A percentile compares a stretch with the other conserved stretches of the same genome.
Evolutionary conservation across 2,888 invertebrate genomes (phyloP).

Genomic region (Scaptomyza caliginosa): DNA sequence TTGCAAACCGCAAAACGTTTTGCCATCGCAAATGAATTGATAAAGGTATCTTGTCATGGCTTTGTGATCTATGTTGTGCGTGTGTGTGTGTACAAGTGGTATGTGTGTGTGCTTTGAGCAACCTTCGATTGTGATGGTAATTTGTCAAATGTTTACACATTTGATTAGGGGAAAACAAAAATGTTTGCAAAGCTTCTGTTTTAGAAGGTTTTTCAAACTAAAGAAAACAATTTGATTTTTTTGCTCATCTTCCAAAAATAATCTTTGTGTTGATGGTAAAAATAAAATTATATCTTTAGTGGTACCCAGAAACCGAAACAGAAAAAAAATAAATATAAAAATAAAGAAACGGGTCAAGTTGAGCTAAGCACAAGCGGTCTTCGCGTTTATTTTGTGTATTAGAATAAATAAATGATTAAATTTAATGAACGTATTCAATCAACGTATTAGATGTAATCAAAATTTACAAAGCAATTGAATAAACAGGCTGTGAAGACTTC

Average conservation of each 20-base stretch:
- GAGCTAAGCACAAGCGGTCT: neutral
- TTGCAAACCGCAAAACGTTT: conserved; percentile 45
- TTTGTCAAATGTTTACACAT: conserved; percentile 38
- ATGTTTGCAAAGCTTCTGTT: conserved; percentile 11
- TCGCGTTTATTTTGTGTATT: neutral
- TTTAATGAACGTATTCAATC: conserved; percentile 19
- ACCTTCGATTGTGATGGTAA: conserved; percentile 19
- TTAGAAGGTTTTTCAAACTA: neutral
- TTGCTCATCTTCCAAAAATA: too few relatives aligned
- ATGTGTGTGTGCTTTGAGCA: conserved; percentile 3
- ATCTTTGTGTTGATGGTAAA: neutral
- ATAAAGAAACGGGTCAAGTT: neutral
- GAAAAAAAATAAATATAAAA: neutral
- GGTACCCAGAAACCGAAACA: neutral
- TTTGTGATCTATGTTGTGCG: conserved; percentile 26
- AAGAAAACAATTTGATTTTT: too few relatives aligned
- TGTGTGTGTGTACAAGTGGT: neutral
- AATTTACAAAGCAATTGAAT: conserved; percentile 51
- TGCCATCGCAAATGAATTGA: conserved; percentile 8
- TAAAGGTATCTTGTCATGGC: neutral
- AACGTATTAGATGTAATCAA: conserved; percentile 37
- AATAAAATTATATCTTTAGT: neutral
- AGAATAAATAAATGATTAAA: conserved; percentile 1
- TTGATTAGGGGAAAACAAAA: conserved; percentile 36
- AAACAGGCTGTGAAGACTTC: conserved; percentile 29